Evolutionary conservation across 2,888 invertebrate genomes (phyloP).

Genomic region (Oscheius myriophilus): DNA sequence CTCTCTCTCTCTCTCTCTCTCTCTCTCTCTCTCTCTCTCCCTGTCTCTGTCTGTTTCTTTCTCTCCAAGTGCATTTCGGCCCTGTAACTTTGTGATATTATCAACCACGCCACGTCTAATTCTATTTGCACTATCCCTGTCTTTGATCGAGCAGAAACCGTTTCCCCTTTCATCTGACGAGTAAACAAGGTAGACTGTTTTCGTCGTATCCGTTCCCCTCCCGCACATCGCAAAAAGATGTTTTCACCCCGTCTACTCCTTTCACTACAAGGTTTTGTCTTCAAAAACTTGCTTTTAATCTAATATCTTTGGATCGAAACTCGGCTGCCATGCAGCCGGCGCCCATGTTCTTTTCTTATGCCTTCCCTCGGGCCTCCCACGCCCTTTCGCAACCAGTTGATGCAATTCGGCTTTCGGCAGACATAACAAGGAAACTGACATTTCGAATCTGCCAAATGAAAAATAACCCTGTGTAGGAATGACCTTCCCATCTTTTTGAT

Average conservation of each 20-base stretch:
- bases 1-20: no score
- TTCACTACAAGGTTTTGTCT: no score
- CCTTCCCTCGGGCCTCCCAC: no score
- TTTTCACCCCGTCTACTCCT: no score
- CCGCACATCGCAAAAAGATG: background rate
- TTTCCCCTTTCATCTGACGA: background rate
- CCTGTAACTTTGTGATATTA: background rate
- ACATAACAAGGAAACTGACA: no score
- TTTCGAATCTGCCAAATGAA: no score
- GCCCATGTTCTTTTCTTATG: no score
- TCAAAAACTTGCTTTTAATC: no score
- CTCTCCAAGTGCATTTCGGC: background rate
- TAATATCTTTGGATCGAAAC: slow-evolving; percentile 2
- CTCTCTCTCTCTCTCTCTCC: background rate
- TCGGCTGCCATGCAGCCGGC: slow-evolving; percentile 14
- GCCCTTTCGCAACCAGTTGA: background rate
- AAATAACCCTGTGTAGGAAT: no score
- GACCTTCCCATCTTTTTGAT: no score
- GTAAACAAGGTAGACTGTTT: background rate
- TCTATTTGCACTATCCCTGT: background rate
- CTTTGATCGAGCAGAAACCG: background rate
- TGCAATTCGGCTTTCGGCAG: no score
- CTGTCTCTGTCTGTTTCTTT: background rate
- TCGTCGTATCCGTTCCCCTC: background rate
- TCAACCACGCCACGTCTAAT: background rate